These are phyloP conservation scores for Vespertilio murinus DNA, from an alignment of 2,797 vertebrate genomes.

Conservation along the genomic window DNA sequence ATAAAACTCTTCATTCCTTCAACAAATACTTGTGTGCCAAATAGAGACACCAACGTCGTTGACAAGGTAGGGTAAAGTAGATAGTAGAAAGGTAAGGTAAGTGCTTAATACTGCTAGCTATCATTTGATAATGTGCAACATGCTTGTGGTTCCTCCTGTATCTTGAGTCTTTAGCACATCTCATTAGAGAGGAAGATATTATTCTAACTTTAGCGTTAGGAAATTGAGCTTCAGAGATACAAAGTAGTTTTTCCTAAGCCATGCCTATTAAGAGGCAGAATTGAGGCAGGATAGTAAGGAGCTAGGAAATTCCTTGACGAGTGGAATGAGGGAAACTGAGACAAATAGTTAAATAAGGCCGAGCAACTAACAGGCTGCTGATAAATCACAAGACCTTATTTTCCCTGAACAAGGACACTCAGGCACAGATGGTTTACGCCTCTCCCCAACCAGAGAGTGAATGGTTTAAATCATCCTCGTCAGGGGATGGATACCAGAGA, in stretches of 20 bases:
- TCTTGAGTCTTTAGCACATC: not conserved
- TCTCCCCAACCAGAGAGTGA: not conserved
- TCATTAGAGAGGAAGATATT: not conserved
- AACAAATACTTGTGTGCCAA: not conserved
- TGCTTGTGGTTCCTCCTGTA: not conserved
- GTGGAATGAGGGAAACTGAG: not conserved
- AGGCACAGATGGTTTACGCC: not conserved
- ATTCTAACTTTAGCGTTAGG: not conserved
- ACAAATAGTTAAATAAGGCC: not conserved
- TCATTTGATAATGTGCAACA: not conserved
- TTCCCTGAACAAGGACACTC: not conserved
- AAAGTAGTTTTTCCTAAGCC: not conserved
- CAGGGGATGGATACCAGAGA: not conserved
- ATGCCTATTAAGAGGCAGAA: not conserved
- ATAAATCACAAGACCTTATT: not conserved
- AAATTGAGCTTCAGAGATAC: constrained; percentile 30
- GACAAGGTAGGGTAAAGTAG: not conserved
- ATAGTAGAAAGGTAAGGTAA: not conserved
- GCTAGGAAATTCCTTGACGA: not conserved
- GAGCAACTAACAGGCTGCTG: not conserved
- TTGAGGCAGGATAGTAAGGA: not conserved
- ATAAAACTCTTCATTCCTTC: not conserved
- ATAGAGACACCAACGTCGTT: not conserved
- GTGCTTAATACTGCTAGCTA: not conserved
- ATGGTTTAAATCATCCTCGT: not conserved